Evolutionary conservation across 2,113 vertebrate genomes (phyloP).

Genomic region (Regulus satrapa): DNA sequence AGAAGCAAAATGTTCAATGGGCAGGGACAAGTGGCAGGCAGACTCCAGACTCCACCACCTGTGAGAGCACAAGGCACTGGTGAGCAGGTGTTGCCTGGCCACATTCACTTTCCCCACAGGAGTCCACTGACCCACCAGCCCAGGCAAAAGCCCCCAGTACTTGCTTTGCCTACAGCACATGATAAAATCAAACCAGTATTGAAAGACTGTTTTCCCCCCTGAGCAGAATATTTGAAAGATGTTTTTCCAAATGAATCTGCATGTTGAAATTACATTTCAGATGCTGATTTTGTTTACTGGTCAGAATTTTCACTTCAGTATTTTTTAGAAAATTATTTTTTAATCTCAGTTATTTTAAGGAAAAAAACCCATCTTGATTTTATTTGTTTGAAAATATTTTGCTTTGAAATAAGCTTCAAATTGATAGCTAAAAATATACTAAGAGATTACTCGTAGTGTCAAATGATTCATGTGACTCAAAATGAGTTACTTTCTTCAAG

Average conservation of each 20-base stretch:
- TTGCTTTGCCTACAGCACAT: neutral
- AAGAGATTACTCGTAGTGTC: neutral
- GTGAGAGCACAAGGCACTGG: neutral
- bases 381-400: neutral
- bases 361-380: neutral
- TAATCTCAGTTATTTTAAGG: neutral
- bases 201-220: neutral
- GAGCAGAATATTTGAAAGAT: neutral
- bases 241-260: neutral
- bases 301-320: neutral
- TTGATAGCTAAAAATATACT: neutral
- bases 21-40: neutral
- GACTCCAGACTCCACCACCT: neutral
- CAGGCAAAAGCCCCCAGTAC: neutral
- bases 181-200: neutral
- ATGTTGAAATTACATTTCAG: neutral
- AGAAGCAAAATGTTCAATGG: neutral
- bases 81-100: neutral
- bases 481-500: neutral
- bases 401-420: neutral
- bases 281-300: neutral
- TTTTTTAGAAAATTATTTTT: neutral
- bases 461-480: neutral
- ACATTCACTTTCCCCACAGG: neutral
- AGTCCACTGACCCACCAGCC: neutral